Percentiles rank a stretch among this genome's conserved stretches.
Evolutionary conservation across 1,140 invertebrate genomes (phyloP).

Genomic region (Heliconius congener): DNA sequence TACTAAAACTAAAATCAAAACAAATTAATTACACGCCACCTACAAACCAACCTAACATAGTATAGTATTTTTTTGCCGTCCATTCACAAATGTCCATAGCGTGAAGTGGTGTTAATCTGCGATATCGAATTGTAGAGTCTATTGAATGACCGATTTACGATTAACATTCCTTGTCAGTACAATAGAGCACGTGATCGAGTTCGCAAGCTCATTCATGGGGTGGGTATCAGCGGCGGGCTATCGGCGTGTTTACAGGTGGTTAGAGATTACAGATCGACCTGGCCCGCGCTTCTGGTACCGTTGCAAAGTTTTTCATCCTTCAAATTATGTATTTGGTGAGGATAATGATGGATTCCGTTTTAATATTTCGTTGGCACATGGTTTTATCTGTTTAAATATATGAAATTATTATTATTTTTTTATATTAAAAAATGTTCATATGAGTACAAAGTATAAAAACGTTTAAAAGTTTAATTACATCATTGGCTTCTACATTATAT

Average conservation of each 20-base stretch:
- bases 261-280: slow-evolving; percentile 51
- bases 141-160: slow-evolving; percentile 71
- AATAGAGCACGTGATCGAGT: slow-evolving; percentile 68
- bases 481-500: background rate
- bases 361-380: too few species aligned
- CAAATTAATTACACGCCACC: slow-evolving; percentile 46
- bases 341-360: too few species aligned
- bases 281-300: slow-evolving; percentile 26
- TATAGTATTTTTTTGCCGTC: slow-evolving; percentile 58
- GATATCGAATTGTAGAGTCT: slow-evolving; percentile 59
- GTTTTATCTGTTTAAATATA: background rate
- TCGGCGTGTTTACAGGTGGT: slow-evolving; percentile 51
- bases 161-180: slow-evolving; percentile 67
- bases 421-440: background rate
- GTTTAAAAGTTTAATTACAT: background rate
- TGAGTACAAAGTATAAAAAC: background rate
- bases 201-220: slow-evolving; percentile 66
- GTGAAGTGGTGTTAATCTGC: slow-evolving; percentile 65
- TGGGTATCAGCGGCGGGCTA: slow-evolving; percentile 48
- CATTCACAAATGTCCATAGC: slow-evolving; percentile 67
- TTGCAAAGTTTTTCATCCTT: slow-evolving; percentile 29
- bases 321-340: slow-evolving; percentile 23
- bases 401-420: background rate
- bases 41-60: slow-evolving; percentile 33
- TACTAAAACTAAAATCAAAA: slow-evolving; percentile 40